Percentiles rank a stretch among this genome's conserved stretches.
phyloP scores from a whole-genome alignment of 2,113 vertebrate genomes.

The Excalfactoria chinensis region DNA sequence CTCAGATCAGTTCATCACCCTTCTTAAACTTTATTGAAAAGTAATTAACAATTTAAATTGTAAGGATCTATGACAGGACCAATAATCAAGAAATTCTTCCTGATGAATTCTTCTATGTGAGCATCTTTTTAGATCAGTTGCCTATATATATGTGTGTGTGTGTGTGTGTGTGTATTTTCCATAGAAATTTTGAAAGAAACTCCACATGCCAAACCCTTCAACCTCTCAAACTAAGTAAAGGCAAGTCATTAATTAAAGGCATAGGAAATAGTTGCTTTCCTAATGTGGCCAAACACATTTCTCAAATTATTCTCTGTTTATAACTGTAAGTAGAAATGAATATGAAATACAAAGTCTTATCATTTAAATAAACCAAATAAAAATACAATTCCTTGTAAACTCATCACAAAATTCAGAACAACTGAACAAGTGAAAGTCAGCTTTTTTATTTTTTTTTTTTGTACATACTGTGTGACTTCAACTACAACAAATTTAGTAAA shows the following conservation, averaged over 20 bases:
- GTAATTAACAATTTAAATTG: background rate
- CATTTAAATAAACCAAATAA: background rate
- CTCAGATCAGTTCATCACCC: background rate
- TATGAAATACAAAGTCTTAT: background rate
- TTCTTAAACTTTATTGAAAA: background rate
- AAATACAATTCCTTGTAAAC: background rate
- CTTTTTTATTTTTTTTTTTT: background rate
- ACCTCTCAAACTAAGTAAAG: background rate
- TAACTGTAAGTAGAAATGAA: background rate
- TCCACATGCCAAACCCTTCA: conserved; percentile 12
- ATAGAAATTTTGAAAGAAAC: background rate
- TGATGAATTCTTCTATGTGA: background rate
- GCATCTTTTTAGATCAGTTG: background rate
- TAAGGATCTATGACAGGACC: background rate
- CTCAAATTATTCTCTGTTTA: background rate
- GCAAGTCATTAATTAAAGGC: background rate
- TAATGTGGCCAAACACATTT: background rate
- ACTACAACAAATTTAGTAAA: background rate
- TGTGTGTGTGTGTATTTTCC: background rate
- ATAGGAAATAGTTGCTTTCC: background rate
- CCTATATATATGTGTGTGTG: background rate
- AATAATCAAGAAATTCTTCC: background rate
- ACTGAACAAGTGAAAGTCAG: background rate
- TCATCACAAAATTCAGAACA: background rate
- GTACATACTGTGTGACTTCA: background rate